Conservation (phyloP, 2,888 invertebrate species). For the Lycia hirtaria region DNA sequence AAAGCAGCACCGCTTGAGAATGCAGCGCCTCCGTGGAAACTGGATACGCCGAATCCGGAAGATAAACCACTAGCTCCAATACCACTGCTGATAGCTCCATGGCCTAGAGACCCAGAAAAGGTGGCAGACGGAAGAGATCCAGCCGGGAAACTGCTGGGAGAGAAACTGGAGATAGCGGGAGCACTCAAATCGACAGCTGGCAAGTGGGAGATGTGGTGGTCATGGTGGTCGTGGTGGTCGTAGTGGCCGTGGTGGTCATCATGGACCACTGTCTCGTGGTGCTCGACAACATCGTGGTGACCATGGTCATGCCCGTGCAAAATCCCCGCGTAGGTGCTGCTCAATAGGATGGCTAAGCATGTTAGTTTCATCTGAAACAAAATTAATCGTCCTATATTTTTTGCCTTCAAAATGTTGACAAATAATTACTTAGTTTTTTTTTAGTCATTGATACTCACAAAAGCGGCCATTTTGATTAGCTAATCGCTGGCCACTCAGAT, state of each 20-base stretch:
- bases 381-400: slow-evolving; percentile 32
- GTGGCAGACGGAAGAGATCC: slow-evolving; percentile 76
- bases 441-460: slow-evolving; percentile 71
- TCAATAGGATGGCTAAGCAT: slow-evolving; percentile 74
- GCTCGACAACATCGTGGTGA: slow-evolving; percentile 43
- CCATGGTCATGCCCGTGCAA: slow-evolving; percentile 60
- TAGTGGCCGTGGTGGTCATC: slow-evolving; percentile 39
- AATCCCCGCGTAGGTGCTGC: slow-evolving; percentile 68
- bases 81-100: slow-evolving; percentile 31
- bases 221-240: slow-evolving; percentile 37
- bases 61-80: slow-evolving; percentile 20
- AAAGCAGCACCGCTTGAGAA: not conserved
- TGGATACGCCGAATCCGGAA: slow-evolving; percentile 7
- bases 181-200: slow-evolving; percentile 31
- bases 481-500: slow-evolving; percentile 79
- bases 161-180: slow-evolving; percentile 60
- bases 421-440: not conserved
- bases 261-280: slow-evolving; percentile 42
- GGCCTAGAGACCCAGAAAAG: slow-evolving; percentile 56
- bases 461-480: slow-evolving; percentile 80
- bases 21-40: slow-evolving; percentile 4
- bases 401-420: not conserved
- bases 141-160: slow-evolving; percentile 74
- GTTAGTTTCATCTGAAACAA: slow-evolving; percentile 74
- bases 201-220: slow-evolving; percentile 34